These are phyloP conservation scores for Drosophila navojoa DNA, from an alignment of 1,140 invertebrate species.

Conservation along the genomic window DNA sequence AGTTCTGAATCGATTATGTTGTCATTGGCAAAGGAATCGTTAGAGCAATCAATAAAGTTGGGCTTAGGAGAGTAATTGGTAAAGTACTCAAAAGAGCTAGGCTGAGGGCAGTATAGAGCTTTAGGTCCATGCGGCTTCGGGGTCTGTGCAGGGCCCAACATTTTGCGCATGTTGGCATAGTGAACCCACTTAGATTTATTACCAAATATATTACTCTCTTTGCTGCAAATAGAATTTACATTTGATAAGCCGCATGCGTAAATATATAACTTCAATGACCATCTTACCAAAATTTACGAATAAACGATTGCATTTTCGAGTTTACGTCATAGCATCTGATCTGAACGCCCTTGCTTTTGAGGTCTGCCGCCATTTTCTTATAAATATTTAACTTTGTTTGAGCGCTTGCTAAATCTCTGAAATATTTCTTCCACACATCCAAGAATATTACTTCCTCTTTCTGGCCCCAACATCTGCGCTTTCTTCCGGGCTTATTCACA, in stretches of 20 bases:
- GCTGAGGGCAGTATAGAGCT: too few species aligned
- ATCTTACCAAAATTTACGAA: conserved; percentile 42
- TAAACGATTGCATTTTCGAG: conserved; percentile 15
- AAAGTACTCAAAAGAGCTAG: too few species aligned
- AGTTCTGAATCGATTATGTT: too few species aligned
- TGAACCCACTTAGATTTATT: conserved; percentile 40
- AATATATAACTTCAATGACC: fast-evolving
- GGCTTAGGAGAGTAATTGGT: too few species aligned
- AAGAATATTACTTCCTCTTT: conserved; percentile 19
- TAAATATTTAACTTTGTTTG: background rate
- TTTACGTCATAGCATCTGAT: background rate
- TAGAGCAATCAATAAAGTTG: too few species aligned
- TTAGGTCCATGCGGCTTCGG: too few species aligned
- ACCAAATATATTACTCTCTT: background rate
- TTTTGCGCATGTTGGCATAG: conserved; percentile 25
- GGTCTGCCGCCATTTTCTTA: conserved; percentile 3
- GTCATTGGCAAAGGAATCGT: too few species aligned
- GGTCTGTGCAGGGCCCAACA: conserved; percentile 9
- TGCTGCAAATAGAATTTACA: background rate
- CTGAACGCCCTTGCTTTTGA: background rate
- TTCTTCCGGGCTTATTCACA: background rate
- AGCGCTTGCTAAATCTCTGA: background rate
- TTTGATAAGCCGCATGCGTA: background rate
- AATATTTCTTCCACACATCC: conserved; percentile 9
- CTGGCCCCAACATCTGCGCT: background rate